Evolutionary conservation across 2,888 invertebrate genomes (phyloP).

Genomic region (Anodontia alba): DNA sequence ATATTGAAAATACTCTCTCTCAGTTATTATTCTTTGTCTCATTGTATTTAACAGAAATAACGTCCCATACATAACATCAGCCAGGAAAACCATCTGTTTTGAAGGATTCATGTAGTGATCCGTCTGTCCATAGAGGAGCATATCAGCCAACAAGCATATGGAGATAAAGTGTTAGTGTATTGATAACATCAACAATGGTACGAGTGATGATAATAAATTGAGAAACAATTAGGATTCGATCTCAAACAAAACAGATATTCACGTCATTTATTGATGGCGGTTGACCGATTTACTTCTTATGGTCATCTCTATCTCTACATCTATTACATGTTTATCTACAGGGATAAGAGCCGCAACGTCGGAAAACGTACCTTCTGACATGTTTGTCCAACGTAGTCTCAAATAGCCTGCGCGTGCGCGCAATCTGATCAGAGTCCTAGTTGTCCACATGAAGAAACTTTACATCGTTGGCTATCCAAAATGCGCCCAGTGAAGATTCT

Average conservation of each 20-base stretch:
- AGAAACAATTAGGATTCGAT: neutral
- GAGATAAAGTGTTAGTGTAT: neutral
- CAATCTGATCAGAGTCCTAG: no score
- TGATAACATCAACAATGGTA: constrained; percentile 1
- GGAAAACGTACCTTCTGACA: no score
- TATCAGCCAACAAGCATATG: constrained; percentile 1
- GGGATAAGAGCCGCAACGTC: no score
- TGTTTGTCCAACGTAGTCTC: no score
- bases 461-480: no score
- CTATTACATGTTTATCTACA: no score
- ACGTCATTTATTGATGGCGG: neutral
- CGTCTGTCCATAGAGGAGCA: neutral
- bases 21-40: no score
- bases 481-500: no score
- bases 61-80: neutral
- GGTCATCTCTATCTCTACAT: no score
- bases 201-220: neutral
- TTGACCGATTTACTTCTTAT: neutral
- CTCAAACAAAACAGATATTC: neutral
- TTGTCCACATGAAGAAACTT: no score
- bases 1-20: no score
- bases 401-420: no score
- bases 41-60: neutral
- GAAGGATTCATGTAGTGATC: neutral
- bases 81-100: neutral